These are phyloP conservation scores for Brachionus plicatilis DNA, from an alignment of 1,140 invertebrate genomes.

Conservation along the genomic window DNA sequence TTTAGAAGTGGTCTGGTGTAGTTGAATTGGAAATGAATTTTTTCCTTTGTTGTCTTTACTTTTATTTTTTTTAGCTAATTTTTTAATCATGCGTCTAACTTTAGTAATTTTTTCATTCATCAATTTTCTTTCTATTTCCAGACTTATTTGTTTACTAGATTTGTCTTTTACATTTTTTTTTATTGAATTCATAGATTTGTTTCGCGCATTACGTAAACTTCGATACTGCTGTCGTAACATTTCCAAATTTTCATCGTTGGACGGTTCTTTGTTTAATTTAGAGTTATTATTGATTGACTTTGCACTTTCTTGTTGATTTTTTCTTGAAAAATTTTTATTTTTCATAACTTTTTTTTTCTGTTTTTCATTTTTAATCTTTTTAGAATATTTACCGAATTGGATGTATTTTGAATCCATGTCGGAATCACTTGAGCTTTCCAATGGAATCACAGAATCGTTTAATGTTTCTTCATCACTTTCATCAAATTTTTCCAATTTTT, in stretches of 20 bases:
- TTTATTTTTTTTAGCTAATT: slow-evolving; percentile 8
- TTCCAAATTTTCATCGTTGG: neutral
- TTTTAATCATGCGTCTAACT: slow-evolving; percentile 24
- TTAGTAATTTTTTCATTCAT: slow-evolving; percentile 24
- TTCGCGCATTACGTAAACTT: slow-evolving; percentile 18
- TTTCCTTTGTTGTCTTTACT: neutral
- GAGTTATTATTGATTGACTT: slow-evolving; percentile 5
- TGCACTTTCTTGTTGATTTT: neutral
- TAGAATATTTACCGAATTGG: slow-evolving; percentile 37
- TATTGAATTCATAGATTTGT: slow-evolving; percentile 14
- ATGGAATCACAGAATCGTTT: neutral
- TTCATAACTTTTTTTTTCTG: neutral
- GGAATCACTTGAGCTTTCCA: neutral
- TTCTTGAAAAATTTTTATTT: neutral
- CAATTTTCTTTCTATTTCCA: slow-evolving; percentile 14
- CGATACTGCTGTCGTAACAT: neutral
- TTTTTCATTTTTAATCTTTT: neutral
- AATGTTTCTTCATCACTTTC: neutral
- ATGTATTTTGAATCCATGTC: neutral
- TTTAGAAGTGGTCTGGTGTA: neutral
- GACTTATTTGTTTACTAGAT: neutral
- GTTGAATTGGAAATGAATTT: neutral
- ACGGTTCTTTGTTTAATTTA: neutral
- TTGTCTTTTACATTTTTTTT: slow-evolving; percentile 27
- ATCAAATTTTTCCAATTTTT: neutral